A percentile compares a stretch with the other conserved stretches of the same genome.
phyloP scores from a whole-genome alignment of 2,888 invertebrate genomes.

The Ophioninae sp. region DNA sequence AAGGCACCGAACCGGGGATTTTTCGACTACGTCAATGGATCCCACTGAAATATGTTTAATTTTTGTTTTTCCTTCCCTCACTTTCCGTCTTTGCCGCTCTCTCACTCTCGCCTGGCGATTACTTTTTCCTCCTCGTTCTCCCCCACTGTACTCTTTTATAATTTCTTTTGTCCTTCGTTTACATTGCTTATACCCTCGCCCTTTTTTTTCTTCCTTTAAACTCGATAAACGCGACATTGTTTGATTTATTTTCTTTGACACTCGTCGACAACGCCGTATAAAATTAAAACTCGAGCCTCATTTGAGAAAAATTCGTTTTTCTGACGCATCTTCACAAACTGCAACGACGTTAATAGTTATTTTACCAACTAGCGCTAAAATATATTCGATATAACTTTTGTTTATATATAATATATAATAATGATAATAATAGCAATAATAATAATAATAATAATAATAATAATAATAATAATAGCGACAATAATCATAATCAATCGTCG shows the following conservation, averaged over 20 bases:
- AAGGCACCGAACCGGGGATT: slow-evolving; percentile 81
- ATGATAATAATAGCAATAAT: slow-evolving; percentile 64
- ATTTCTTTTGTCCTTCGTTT: slow-evolving; percentile 17
- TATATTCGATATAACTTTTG: slow-evolving; percentile 80
- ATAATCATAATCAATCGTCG: slow-evolving; percentile 71
- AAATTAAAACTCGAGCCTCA: slow-evolving; percentile 76
- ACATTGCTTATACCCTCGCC: not conserved
- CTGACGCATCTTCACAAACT: slow-evolving; percentile 78
- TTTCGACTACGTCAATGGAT: slow-evolving; percentile 69
- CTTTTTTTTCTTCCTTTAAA: slow-evolving; percentile 28
- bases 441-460: slow-evolving; percentile 63
- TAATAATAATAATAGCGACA: slow-evolving; percentile 69
- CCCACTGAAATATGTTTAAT: slow-evolving; percentile 76
- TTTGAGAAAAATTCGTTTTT: slow-evolving; percentile 74
- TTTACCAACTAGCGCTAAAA: slow-evolving; percentile 80
- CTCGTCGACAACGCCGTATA: slow-evolving; percentile 72
- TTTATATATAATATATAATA: slow-evolving; percentile 75
- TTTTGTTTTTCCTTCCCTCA: slow-evolving; percentile 55
- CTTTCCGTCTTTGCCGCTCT: slow-evolving; percentile 3
- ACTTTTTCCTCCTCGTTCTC: not conserved
- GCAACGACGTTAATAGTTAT: slow-evolving; percentile 79
- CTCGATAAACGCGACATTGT: not conserved
- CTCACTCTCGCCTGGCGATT: slow-evolving; percentile 18
- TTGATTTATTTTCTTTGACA: slow-evolving; percentile 19
- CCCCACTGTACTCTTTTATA: not conserved